A percentile compares a stretch with the other conserved stretches of the same genome.
Evolutionary conservation across 92 coral and sea anemone species (phyloP).

Genomic region (Phymanthus crucifer): DNA sequence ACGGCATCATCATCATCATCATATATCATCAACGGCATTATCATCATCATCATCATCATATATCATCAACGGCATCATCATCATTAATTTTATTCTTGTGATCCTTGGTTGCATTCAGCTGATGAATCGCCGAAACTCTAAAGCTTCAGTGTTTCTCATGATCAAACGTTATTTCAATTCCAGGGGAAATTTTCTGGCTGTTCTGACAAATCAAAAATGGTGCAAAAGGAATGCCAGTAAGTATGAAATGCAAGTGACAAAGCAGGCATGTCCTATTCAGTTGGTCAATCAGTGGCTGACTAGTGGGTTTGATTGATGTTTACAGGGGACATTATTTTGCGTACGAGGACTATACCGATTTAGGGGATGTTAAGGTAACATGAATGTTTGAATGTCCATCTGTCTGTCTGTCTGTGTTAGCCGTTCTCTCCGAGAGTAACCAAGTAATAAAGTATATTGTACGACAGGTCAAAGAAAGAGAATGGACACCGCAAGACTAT

Average conservation of each 20-base stretch:
- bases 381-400: background rate
- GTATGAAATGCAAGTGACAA: slow-evolving; percentile 24
- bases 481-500: slow-evolving; percentile 76
- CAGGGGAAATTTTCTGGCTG: slow-evolving; percentile 92
- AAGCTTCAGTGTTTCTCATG: no score
- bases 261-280: background rate
- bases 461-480: slow-evolving; percentile 56
- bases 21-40: no score
- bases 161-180: slow-evolving; percentile 14
- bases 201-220: slow-evolving; percentile 84
- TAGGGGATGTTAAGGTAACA: slow-evolving; percentile 31
- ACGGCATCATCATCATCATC: no score
- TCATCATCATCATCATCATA: no score
- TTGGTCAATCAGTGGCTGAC: background rate
- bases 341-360: slow-evolving; percentile 43
- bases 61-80: no score
- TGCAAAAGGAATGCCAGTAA: slow-evolving; percentile 94
- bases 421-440: no score
- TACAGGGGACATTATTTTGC: slow-evolving; percentile 69
- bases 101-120: no score
- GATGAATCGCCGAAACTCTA: no score
- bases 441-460: no score
- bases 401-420: slow-evolving; percentile 15
- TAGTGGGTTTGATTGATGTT: background rate
- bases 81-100: no score